These are phyloP conservation scores for Drosophila macrospina DNA, from an alignment of 2,888 invertebrate species.

Conservation along the genomic window DNA sequence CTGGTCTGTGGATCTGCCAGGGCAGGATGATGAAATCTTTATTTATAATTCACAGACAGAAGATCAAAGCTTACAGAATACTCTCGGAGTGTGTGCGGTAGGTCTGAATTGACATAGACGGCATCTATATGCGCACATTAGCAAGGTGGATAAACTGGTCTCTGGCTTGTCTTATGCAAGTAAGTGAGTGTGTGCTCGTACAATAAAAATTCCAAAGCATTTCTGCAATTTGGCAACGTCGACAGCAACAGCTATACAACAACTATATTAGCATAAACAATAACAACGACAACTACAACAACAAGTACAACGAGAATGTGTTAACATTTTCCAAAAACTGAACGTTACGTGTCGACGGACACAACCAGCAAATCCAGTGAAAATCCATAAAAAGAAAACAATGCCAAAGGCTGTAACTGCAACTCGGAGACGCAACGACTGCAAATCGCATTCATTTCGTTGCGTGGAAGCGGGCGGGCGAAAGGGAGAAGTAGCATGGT, in stretches of 20 bases:
- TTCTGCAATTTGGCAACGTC: conserved; percentile 69
- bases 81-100: conserved; percentile 54
- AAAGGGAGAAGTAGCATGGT: too few species aligned
- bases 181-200: conserved; percentile 4
- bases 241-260: conserved; percentile 19
- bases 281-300: conserved; percentile 23
- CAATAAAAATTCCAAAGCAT: conserved; percentile 82
- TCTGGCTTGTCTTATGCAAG: conserved; percentile 22
- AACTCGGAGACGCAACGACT: conserved; percentile 73
- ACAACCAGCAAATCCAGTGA: conserved; percentile 58
- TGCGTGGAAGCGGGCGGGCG: conserved; percentile 16
- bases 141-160: conserved; percentile 4
- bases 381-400: conserved; percentile 75
- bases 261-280: conserved; percentile 20
- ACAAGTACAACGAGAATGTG: conserved; percentile 30
- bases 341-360: conserved; percentile 68
- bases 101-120: conserved; percentile 49
- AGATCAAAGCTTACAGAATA: conserved; percentile 68
- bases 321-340: conserved; percentile 61
- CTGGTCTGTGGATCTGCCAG: conserved; percentile 24
- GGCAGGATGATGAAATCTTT: conserved; percentile 63
- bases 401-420: conserved; percentile 56
- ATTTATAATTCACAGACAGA: conserved; percentile 62
- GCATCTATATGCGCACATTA: conserved; percentile 10
- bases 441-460: conserved; percentile 83